phyloP scores from a whole-genome alignment of 2,113 vertebrate species.

The Tetraodon nigroviridis region DNA sequence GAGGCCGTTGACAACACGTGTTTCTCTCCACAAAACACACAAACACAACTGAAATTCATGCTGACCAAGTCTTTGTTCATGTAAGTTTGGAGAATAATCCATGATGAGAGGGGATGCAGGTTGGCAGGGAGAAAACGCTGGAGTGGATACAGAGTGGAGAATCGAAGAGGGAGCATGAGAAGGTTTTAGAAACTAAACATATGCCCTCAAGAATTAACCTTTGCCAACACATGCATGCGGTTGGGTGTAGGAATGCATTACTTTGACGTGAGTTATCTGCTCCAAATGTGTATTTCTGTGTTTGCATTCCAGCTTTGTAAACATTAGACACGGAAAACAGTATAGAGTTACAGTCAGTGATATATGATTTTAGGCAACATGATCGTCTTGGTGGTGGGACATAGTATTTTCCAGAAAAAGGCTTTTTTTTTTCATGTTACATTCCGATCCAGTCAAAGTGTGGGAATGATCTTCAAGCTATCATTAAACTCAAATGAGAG shows the following conservation, averaged over 20 bases:
- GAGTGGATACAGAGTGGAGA: constrained; percentile 49
- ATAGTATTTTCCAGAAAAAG: constrained; percentile 31
- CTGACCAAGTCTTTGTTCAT: constrained; percentile 63
- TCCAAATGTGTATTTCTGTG: too few relatives aligned
- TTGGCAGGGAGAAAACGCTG: constrained; percentile 47
- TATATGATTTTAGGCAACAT: constrained; percentile 10
- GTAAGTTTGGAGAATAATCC: constrained; percentile 61
- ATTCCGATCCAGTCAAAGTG: constrained; percentile 29
- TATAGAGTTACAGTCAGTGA: constrained; percentile 15
- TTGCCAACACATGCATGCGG: background rate
- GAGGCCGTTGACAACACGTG: constrained; percentile 64
- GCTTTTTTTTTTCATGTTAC: constrained; percentile 27
- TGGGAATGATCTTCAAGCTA: constrained; percentile 25
- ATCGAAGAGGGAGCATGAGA: constrained; percentile 26
- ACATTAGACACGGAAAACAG: background rate
- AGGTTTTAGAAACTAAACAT: constrained; percentile 2
- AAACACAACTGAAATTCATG: constrained; percentile 54
- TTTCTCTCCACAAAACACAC: constrained; percentile 51
- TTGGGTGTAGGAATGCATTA: too few relatives aligned
- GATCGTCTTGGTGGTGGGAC: constrained; percentile 2
- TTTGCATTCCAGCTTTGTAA: too few relatives aligned
- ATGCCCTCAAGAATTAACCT: background rate
- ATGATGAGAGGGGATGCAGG: constrained; percentile 55
- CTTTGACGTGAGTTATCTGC: too few relatives aligned
- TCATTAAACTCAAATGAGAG: constrained; percentile 53